Conservation (phyloP, 2,888 invertebrate species). For the Orthosia incerta region DNA sequence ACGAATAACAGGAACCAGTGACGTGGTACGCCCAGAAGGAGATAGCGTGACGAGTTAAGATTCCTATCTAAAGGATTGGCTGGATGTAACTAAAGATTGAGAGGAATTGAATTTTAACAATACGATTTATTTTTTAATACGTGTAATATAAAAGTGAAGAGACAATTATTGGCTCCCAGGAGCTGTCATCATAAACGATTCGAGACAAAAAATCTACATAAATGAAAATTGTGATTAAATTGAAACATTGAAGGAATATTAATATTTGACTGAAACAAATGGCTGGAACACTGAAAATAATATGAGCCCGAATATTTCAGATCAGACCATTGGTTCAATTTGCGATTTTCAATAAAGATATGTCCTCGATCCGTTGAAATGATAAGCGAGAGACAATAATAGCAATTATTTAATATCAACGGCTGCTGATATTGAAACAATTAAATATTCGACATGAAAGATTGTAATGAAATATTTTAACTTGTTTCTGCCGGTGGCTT, state of each 20-base stretch:
- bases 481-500: neutral
- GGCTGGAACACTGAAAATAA: slow-evolving; percentile 2
- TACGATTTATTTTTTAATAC: too few relatives aligned
- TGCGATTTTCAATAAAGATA: slow-evolving; percentile 8
- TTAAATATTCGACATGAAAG: neutral
- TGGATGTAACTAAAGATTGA: too few relatives aligned
- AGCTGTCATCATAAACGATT: neutral
- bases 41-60: too few relatives aligned
- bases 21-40: too few relatives aligned
- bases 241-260: slow-evolving; percentile 15
- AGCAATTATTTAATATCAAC: slow-evolving; percentile 12
- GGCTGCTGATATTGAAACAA: neutral
- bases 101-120: too few relatives aligned
- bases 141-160: slow-evolving; percentile 17
- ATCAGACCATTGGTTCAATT: slow-evolving; percentile 9
- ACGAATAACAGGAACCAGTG: too few relatives aligned
- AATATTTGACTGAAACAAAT: slow-evolving; percentile 13
- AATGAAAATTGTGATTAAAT: slow-evolving; percentile 26
- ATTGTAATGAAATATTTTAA: neutral
- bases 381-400: neutral
- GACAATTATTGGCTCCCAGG: slow-evolving; percentile 22
- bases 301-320: neutral
- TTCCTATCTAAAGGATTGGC: too few relatives aligned
- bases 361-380: neutral
- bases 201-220: slow-evolving; percentile 7